Evolutionary conservation across 2,797 vertebrate species (phyloP), one percentile per base, ranked within the genome.

Genomic region (Coreius guichenoti): DNA sequence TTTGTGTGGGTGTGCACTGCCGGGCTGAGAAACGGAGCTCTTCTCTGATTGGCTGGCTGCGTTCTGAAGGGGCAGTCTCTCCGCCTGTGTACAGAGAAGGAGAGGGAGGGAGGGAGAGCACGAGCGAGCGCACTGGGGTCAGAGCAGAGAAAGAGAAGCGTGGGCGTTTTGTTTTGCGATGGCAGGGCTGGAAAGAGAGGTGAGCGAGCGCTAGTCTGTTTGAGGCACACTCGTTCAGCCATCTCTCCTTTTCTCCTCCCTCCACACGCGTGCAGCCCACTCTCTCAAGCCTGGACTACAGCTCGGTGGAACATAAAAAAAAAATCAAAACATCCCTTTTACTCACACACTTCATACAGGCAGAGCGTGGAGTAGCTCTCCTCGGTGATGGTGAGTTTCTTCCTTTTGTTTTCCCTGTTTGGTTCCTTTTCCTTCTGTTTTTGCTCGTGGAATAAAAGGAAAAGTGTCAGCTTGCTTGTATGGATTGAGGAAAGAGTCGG

Each of bases 81-180:
- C 80, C 80, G 75, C 51, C 87, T 92, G 91, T 92, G 92, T 92
- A 91, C 92, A 92, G 94, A 93, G 92, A 86, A 72, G 88, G 70
- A 91, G 85, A 86, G 92, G 92, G 94, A 90, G 90, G 77, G 92
- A 86, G 86, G 36, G 73, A 69, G 76, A 82, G 67, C 77, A 19
- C 33, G 79, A 65, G 82, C 3, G 76, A 82, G 82, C 73, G 91
- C 88, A 61, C 93, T 93, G 92, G 93, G 95, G 95, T 94, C 94
- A 94, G 94, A 92, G 92, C 92, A 93, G 94, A 90, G 90, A 86
- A 91, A 85, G 83, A n/a, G 84, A 81, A 94, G 96, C 94, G 96
- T 96, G 96, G 96, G 96, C 93, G 96, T 95, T 96, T 95, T 96
- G 94, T 96, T 96, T 95, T 95, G 95, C 95, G 93, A 96, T 95